Evolutionary conservation across 2,113 vertebrate species (phyloP).

Genomic region (Myxocyprinus asiaticus): DNA sequence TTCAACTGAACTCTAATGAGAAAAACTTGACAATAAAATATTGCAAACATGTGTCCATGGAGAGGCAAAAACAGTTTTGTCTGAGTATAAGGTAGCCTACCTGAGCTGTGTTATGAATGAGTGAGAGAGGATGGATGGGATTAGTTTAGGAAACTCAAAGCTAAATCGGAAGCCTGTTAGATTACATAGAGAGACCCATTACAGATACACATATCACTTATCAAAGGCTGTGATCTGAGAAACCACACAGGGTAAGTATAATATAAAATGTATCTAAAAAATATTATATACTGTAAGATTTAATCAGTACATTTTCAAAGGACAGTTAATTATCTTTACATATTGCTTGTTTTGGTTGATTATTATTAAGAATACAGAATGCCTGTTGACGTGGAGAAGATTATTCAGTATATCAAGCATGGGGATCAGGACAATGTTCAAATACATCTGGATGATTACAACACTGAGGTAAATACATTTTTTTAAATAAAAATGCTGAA

Average conservation of each 20-base stretch:
- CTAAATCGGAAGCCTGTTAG: slow-evolving; percentile 23
- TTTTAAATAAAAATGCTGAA: neutral
- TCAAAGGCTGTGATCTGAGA: no score
- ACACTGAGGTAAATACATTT: slow-evolving; percentile 60
- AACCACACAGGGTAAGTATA: no score
- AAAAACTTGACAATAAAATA: no score
- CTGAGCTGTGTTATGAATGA: slow-evolving; percentile 10
- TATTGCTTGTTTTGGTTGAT: no score
- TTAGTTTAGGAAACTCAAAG: slow-evolving; percentile 51
- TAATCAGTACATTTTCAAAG: neutral
- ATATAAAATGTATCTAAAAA: no score
- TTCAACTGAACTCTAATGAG: no score
- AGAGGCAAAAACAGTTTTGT: neutral
- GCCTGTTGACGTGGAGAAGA: slow-evolving; percentile 60
- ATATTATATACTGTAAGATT: no score
- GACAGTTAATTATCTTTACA: neutral
- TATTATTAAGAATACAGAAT: no score
- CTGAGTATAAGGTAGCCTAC: neutral
- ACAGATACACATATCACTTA: neutral
- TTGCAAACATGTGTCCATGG: neutral
- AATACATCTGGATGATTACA: slow-evolving; percentile 65
- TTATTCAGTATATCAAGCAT: slow-evolving; percentile 62
- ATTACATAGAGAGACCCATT: slow-evolving; percentile 35
- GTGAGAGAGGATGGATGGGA: slow-evolving; percentile 35
- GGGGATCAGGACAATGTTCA: slow-evolving; percentile 70